Conservation (phyloP, 1,140 invertebrate genomes). For the Venturia canescens region DNA sequence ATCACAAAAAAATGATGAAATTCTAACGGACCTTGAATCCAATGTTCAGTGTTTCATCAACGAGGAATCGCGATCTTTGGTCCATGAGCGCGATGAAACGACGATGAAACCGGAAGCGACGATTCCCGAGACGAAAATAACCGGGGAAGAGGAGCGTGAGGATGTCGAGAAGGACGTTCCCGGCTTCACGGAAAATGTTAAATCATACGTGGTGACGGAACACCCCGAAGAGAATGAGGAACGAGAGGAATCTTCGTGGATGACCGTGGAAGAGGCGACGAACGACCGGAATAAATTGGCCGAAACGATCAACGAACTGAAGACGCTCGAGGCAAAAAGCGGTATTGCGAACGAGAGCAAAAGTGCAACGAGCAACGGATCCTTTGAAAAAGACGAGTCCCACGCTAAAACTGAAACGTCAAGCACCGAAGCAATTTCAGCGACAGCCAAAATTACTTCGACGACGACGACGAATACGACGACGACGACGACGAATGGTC, state of each 20-base stretch:
- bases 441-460: conserved; percentile 21
- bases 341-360: conserved; percentile 38
- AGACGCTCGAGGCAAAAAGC: conserved; percentile 24
- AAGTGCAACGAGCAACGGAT: conserved; percentile 33
- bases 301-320: conserved; percentile 36
- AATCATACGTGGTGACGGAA: background rate
- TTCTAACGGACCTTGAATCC: background rate
- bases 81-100: background rate
- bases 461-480: conserved; percentile 39
- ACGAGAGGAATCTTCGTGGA: conserved; percentile 58
- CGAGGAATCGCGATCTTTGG: background rate
- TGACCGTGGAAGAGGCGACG: conserved; percentile 59
- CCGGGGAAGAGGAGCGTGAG: background rate
- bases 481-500: conserved; percentile 36
- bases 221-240: background rate
- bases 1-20: background rate
- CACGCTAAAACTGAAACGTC: conserved; percentile 12
- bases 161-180: conserved; percentile 20
- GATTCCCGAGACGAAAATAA: background rate
- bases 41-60: conserved; percentile 1
- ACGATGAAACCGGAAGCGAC: background rate
- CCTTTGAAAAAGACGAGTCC: conserved; percentile 44
- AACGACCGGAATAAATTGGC: conserved; percentile 43
- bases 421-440: conserved; percentile 32
- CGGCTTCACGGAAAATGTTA: conserved; percentile 15